Conservation (phyloP, 2,113 vertebrate species). For the Fregata magnificens region DNA sequence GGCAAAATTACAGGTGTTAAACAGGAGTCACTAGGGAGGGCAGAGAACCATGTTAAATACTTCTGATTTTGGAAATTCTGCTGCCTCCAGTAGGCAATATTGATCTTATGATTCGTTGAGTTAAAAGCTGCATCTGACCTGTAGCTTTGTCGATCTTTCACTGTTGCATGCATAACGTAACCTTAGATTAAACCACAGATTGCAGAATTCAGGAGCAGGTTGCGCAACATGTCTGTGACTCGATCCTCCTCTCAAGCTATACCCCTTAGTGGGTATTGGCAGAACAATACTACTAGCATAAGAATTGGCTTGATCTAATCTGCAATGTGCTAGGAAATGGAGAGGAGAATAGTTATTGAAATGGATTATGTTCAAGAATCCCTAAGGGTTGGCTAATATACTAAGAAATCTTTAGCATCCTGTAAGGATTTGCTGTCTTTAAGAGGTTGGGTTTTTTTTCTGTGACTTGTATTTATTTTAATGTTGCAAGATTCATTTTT, state of each 20-base stretch:
- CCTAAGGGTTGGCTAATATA: conserved; percentile 42
- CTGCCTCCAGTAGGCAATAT: background rate
- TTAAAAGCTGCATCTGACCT: background rate
- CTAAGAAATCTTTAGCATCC: conserved; percentile 51
- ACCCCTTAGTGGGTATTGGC: conserved; percentile 20
- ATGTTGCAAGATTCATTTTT: conserved; percentile 19
- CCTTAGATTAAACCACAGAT: conserved; percentile 54
- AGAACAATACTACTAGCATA: conserved; percentile 42
- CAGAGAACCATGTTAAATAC: background rate
- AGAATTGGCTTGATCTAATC: conserved; percentile 60
- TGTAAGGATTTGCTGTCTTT: conserved; percentile 58
- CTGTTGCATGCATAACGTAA: background rate
- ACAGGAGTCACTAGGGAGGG: background rate
- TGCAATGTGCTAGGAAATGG: conserved; percentile 19
- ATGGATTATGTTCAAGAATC: conserved; percentile 26
- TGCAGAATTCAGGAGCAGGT: background rate
- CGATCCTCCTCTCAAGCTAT: background rate
- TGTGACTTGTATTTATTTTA: background rate
- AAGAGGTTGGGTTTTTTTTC: background rate
- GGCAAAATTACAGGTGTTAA: background rate
- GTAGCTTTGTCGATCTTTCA: background rate
- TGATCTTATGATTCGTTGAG: background rate
- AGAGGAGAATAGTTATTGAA: conserved; percentile 27
- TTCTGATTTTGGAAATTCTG: background rate
- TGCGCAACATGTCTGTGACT: background rate